Percentiles rank a stretch among this genome's conserved stretches.
These are phyloP conservation scores for Struthidea cinerea DNA, from an alignment of 2,113 vertebrate genomes.

Conservation along the genomic window DNA sequence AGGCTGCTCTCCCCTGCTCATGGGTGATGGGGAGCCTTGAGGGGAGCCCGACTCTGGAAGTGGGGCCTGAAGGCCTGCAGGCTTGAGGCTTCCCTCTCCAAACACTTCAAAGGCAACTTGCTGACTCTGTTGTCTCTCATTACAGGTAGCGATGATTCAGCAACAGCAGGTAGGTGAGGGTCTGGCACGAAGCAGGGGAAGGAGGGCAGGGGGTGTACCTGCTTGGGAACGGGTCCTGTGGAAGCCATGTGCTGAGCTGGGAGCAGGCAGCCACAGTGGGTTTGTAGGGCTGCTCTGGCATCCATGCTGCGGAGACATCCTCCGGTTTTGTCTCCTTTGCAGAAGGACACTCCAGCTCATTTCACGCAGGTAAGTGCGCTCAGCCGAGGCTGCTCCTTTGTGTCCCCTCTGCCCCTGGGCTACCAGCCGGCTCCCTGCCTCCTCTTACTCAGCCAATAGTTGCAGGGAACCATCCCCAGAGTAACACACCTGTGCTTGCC, in stretches of 20 bases:
- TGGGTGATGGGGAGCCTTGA: neutral
- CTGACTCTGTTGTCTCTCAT: neutral
- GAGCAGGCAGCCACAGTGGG: rapidly evolving
- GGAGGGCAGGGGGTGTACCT: rapidly evolving
- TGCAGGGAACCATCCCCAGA: rapidly evolving
- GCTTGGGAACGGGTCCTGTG: neutral
- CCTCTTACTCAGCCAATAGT: rapidly evolving
- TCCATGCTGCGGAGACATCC: neutral
- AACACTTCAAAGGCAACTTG: rapidly evolving
- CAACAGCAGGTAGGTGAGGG: neutral
- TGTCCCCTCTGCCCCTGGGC: neutral
- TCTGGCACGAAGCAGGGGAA: neutral
- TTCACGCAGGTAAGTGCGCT: neutral
- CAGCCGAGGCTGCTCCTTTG: neutral
- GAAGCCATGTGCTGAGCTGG: neutral
- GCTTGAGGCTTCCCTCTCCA: neutral
- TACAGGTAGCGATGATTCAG: neutral
- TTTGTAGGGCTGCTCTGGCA: neutral
- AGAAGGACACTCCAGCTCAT: neutral
- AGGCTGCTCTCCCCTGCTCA: neutral
- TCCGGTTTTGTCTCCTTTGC: neutral
- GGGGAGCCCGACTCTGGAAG: neutral
- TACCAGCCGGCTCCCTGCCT: neutral
- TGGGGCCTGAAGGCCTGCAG: rapidly evolving
- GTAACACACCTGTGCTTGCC: neutral